Conservation (phyloP, 2,797 vertebrate genomes). For the Aselliscus stoliczkanus region DNA sequence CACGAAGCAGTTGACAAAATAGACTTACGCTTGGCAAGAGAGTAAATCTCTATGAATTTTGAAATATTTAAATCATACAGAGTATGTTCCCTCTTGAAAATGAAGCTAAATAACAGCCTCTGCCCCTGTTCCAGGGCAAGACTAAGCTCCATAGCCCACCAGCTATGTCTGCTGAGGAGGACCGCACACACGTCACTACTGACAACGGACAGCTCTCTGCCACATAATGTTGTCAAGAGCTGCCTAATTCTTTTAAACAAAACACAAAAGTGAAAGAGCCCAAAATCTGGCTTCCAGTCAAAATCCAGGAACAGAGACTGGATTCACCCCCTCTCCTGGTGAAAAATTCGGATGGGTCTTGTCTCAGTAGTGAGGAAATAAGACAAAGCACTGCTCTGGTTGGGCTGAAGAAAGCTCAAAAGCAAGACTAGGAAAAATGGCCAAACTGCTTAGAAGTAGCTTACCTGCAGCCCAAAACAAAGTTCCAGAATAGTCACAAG, state of each 20-base stretch:
- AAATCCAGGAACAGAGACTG: neutral
- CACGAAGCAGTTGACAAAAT: neutral
- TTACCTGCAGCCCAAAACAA: neutral
- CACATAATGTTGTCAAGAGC: neutral
- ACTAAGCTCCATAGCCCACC: accelerated
- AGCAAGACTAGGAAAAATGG: neutral
- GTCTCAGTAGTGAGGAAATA: neutral
- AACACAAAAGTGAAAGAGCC: neutral
- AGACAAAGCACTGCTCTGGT: accelerated
- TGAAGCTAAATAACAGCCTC: neutral
- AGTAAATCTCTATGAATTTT: neutral
- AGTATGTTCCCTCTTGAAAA: no score
- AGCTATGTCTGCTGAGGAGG: accelerated
- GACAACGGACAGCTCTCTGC: no score
- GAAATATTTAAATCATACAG: accelerated
- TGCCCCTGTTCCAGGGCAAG: neutral
- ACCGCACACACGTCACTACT: accelerated
- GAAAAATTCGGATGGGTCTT: neutral
- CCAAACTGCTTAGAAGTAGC: neutral
- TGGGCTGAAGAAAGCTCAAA: neutral
- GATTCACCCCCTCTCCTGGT: no score
- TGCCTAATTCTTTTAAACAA: neutral
- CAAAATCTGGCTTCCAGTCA: neutral
- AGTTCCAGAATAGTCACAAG: neutral
- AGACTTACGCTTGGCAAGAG: neutral